A percentile compares a stretch with the other conserved stretches of the same genome.
Evolutionary conservation across 2,888 invertebrate genomes (phyloP).

Genomic region (Entomobrya multifasciata): DNA sequence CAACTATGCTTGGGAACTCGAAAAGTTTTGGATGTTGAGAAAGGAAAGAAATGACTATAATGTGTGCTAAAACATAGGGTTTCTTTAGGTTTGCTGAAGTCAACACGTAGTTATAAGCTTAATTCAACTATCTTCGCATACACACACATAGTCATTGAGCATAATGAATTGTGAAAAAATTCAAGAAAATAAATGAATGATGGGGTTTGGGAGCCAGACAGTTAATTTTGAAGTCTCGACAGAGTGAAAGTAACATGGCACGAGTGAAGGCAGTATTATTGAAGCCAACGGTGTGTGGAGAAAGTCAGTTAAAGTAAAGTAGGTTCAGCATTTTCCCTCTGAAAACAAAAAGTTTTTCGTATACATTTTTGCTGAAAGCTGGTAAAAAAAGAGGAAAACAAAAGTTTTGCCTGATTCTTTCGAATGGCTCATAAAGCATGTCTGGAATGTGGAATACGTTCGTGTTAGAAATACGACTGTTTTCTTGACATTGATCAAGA

Average conservation of each 20-base stretch:
- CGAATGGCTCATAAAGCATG: no score
- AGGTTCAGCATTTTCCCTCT: neutral
- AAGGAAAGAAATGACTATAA: neutral
- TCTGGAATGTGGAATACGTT: no score
- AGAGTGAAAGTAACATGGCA: neutral
- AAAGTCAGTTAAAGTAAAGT: neutral
- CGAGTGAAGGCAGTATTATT: neutral
- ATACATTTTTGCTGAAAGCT: no score
- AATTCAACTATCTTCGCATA: neutral
- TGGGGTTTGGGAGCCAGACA: slow-evolving; percentile 31
- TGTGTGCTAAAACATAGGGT: neutral
- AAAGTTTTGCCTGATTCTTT: no score
- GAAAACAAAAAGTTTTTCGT: neutral
- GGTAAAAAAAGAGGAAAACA: no score
- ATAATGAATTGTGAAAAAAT: slow-evolving; percentile 11
- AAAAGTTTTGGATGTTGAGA: neutral
- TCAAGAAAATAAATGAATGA: slow-evolving; percentile 54
- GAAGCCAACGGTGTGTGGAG: neutral
- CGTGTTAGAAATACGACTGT: no score
- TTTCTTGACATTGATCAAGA: no score
- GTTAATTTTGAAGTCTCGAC: slow-evolving; percentile 32
- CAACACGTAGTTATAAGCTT: neutral
- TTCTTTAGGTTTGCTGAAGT: neutral
- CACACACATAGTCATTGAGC: neutral
- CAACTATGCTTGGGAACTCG: no score